A percentile compares a stretch with the other conserved stretches of the same genome.
These are phyloP conservation scores for Sicus ferrugineus DNA, from an alignment of 2,888 invertebrate species.

Conservation along the genomic window DNA sequence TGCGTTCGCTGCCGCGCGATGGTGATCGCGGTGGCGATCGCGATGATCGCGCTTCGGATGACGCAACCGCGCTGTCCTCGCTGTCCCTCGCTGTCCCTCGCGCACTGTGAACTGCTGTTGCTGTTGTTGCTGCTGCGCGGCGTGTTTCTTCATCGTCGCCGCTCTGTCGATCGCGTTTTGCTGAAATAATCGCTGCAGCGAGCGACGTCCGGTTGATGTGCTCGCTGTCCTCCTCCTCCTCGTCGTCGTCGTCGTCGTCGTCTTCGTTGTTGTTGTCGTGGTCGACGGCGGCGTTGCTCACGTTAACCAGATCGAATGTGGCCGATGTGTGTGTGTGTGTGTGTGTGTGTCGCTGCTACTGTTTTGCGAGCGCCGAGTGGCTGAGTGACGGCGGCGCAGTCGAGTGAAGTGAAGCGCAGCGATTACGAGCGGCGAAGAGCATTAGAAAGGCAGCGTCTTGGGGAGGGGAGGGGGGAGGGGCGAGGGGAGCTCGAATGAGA, in stretches of 20 bases:
- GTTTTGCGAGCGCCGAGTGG: slow-evolving; percentile 2
- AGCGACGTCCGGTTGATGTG: background rate
- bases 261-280: no score
- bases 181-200: slow-evolving; percentile 9
- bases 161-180: background rate
- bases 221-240: no score
- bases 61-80: background rate
- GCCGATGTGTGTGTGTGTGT: no score
- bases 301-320: slow-evolving; percentile 23
- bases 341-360: slow-evolving; percentile 19
- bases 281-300: background rate
- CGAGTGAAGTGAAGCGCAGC: background rate
- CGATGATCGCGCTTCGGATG: background rate
- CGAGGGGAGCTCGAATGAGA: no score
- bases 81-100: background rate
- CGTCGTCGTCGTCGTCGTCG: no score
- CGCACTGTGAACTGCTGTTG: background rate
- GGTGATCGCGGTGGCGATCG: background rate
- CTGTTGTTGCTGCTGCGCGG: background rate
- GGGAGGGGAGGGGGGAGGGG: no score
- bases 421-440: background rate
- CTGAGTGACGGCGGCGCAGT: background rate
- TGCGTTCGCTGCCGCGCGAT: slow-evolving; percentile 1
- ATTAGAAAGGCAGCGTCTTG: background rate
- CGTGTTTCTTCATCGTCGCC: background rate